Percentiles rank a stretch among this genome's conserved stretches.
These are phyloP conservation scores for Campylomormyrus tamandua DNA, from an alignment of 2,113 vertebrate genomes.

Conservation along the genomic window DNA sequence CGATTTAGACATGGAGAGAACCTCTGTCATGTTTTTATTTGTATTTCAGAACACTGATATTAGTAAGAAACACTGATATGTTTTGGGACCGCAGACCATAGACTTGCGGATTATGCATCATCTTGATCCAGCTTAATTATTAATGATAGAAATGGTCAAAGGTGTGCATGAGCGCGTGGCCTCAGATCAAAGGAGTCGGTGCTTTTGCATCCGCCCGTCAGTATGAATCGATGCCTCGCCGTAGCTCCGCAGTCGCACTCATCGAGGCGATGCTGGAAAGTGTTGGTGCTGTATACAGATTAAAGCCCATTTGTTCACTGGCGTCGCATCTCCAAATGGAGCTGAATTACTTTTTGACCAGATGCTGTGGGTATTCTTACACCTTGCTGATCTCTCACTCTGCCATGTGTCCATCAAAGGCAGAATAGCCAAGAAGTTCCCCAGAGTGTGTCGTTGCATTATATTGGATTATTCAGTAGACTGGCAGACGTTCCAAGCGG, in stretches of 20 bases:
- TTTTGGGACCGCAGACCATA: background rate
- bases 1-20: background rate
- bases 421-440: background rate
- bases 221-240: background rate
- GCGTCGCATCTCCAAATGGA: background rate
- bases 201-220: background rate
- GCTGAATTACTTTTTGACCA: background rate
- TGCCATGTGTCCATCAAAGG: background rate
- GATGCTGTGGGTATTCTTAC: background rate
- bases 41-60: background rate
- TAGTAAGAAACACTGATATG: background rate
- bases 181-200: background rate
- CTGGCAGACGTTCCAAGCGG: background rate
- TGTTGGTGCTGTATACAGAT: background rate
- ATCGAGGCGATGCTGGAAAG: background rate
- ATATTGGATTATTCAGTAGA: constrained; percentile 5
- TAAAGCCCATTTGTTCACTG: background rate
- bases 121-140: background rate
- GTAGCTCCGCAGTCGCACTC: background rate
- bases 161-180: background rate
- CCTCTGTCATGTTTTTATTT: background rate
- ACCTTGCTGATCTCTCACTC: background rate
- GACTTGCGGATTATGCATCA: background rate
- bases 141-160: background rate
- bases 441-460: background rate